Evolutionary conservation across 2,888 invertebrate genomes (phyloP).

Genomic region (Mesochorus sp.): DNA sequence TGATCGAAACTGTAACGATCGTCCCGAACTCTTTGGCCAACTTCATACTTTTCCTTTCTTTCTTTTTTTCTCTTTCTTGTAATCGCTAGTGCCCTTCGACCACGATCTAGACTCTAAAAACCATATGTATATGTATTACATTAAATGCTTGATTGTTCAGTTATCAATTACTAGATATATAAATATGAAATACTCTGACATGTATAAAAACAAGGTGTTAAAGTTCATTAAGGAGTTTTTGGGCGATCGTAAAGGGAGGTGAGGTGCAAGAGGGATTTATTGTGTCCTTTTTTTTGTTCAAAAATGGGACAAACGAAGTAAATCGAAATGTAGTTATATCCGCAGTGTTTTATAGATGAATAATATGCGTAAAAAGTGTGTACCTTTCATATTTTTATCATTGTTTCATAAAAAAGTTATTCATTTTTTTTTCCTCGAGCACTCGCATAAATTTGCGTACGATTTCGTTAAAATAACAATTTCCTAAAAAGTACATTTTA

Average conservation of each 20-base stretch:
- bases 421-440: too few relatives aligned
- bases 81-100: conserved; percentile 51
- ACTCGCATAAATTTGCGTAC: too few relatives aligned
- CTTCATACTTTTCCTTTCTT: not conserved
- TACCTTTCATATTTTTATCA: too few relatives aligned
- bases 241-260: too few relatives aligned
- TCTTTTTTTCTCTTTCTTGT: not conserved
- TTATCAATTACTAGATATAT: not conserved
- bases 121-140: conserved; percentile 26
- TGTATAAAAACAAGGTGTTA: conserved; percentile 17
- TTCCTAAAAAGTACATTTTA: too few relatives aligned
- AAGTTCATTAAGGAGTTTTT: not conserved
- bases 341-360: too few relatives aligned
- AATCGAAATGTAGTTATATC: too few relatives aligned
- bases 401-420: too few relatives aligned
- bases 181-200: not conserved
- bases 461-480: too few relatives aligned
- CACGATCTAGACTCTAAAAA: conserved; percentile 40
- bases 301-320: too few relatives aligned
- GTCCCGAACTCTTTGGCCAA: conserved; percentile 41
- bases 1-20: conserved; percentile 63
- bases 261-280: too few relatives aligned
- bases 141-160: conserved; percentile 52
- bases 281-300: not conserved
- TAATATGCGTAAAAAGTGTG: not conserved